phyloP scores from a whole-genome alignment of 2,888 invertebrate genomes.

The Conops quadrifasciatus region DNA sequence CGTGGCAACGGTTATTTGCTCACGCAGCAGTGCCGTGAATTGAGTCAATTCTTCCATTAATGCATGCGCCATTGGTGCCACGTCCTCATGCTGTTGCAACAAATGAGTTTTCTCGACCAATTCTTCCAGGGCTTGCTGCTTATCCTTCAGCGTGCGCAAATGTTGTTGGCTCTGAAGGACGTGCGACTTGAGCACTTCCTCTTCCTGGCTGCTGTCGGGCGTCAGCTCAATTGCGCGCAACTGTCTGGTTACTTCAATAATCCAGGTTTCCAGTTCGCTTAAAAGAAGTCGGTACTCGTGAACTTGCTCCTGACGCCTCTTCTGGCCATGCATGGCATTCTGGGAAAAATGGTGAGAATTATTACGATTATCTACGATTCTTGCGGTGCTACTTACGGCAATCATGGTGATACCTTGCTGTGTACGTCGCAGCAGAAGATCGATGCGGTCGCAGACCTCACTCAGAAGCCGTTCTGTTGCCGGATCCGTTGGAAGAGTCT shows the following conservation, averaged over 20 bases:
- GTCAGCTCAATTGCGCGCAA: conserved; percentile 53
- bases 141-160: conserved; percentile 66
- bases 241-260: conserved; percentile 63
- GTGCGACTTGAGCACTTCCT: conserved; percentile 67
- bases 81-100: conserved; percentile 66
- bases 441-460: conserved; percentile 72
- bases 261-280: conserved; percentile 69
- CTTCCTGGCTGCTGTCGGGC: conserved; percentile 63
- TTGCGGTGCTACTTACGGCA: conserved; percentile 57
- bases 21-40: conserved; percentile 69
- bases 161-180: conserved; percentile 67
- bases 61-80: conserved; percentile 65
- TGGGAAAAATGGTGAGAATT: conserved; percentile 46
- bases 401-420: conserved; percentile 71
- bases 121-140: conserved; percentile 66
- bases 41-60: conserved; percentile 69
- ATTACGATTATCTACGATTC: neutral
- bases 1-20: conserved; percentile 72
- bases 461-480: conserved; percentile 66
- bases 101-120: conserved; percentile 66
- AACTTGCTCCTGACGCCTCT: conserved; percentile 68
- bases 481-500: conserved; percentile 72
- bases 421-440: conserved; percentile 74
- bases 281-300: conserved; percentile 68
- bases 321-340: conserved; percentile 68